Evolutionary conservation across 53 echinoderm and acorn worm species (phyloP), one percentile per base, ranked within the genome.

Genomic region (Zoroaster sp.): DNA sequence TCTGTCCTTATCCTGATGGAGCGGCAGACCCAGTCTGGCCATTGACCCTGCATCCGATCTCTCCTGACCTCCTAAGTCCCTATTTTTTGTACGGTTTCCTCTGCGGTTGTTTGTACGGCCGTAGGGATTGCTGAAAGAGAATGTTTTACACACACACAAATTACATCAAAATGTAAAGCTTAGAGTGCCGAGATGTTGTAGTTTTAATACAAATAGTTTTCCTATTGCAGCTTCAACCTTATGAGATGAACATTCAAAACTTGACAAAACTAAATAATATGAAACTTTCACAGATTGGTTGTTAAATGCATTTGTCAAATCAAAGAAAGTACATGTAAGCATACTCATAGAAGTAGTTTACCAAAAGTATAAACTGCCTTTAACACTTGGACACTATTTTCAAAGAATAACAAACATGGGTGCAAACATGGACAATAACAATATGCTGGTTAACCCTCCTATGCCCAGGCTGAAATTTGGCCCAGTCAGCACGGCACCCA

Each of bases 11-110:
- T 67, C 82, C 23, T 40, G 11, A 40, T 51, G 78, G 44, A 87
- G 33, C 5, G 87, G 91, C 13, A 87, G 40, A 17, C 87, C 80
- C 55, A 87, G 47, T 73, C 87, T 87, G 2, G 91, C 72, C 74
- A 80, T 87, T n/a, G 72, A 71, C 3, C 59, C 25, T 3, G 30
- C 13, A 0, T 38, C 28, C 31, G 67, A 43, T 13, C 42, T 39
- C 4, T 66, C 34, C 18, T 31, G 45, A 43, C 38, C 23, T 18
- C 78, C 69, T 36, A 5, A 43, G 39, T 88, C 74, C 12, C 81
- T 23, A 35, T 83, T 69, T 44, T 39, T 83, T 4, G 45, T n/a
- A 0, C 71, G 71, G 70, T 52, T 83, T 1, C 71, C 71, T 71
- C 85, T 43, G 25, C 43, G 63, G 43, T 30, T 81, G 68, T 44